phyloP scores from a whole-genome alignment of 2,888 invertebrate genomes.

The Oscheius onirici region DNA sequence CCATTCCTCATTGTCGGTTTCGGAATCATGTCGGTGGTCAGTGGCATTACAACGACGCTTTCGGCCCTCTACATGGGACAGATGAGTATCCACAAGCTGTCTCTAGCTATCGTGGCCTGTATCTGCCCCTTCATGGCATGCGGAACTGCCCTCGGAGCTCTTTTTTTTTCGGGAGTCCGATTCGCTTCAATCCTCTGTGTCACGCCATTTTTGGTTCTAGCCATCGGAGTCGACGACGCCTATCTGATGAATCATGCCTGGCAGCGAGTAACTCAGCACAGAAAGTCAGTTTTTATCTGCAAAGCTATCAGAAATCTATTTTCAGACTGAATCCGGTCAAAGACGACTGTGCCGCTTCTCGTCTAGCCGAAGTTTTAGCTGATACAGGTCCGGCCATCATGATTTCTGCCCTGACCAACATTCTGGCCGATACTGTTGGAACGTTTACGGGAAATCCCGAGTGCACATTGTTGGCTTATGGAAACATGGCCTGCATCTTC shows the following conservation, averaged over 20 bases:
- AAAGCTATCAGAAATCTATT: not conserved
- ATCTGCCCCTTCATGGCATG: slow-evolving; percentile 69
- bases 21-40: slow-evolving; percentile 61
- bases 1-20: slow-evolving; percentile 65
- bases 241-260: slow-evolving; percentile 69
- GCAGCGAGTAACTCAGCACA: slow-evolving; percentile 59
- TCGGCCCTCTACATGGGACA: slow-evolving; percentile 65
- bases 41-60: slow-evolving; percentile 58
- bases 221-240: slow-evolving; percentile 68
- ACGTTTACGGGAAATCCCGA: slow-evolving; percentile 67
- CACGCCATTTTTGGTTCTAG: slow-evolving; percentile 66
- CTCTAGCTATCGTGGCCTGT: slow-evolving; percentile 64
- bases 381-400: slow-evolving; percentile 69
- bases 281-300: slow-evolving; percentile 12
- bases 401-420: slow-evolving; percentile 67
- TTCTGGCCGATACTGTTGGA: slow-evolving; percentile 66
- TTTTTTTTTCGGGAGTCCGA: slow-evolving; percentile 63
- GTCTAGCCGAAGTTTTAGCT: slow-evolving; percentile 59
- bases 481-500: slow-evolving; percentile 63
- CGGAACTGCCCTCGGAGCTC: slow-evolving; percentile 63
- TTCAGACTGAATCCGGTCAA: slow-evolving; percentile 39
- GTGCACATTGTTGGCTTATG: slow-evolving; percentile 65
- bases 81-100: slow-evolving; percentile 61
- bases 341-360: slow-evolving; percentile 52
- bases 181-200: slow-evolving; percentile 65